A percentile compares a stretch with the other conserved stretches of the same genome.
Evolutionary conservation across 2,113 vertebrate genomes (phyloP).

Genomic region (Origma solitaria): DNA sequence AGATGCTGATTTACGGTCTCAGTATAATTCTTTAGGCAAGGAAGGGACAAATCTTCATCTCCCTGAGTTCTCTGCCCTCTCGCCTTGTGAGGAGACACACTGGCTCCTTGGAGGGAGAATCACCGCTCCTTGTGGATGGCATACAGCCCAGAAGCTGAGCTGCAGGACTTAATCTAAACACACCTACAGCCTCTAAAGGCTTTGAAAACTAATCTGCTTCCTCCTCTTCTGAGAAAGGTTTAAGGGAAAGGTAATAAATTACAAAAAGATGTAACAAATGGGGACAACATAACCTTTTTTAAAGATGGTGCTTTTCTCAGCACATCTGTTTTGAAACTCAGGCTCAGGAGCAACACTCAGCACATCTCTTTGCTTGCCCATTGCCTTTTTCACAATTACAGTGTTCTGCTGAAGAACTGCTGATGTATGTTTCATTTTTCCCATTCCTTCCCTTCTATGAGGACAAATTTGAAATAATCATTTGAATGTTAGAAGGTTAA

Average conservation of each 20-base stretch:
- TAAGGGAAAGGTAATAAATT: background rate
- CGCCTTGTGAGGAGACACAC: background rate
- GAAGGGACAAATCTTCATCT: background rate
- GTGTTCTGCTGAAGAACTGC: background rate
- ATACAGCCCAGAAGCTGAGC: background rate
- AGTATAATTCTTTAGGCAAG: background rate
- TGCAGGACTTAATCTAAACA: background rate
- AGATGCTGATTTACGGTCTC: rapidly evolving
- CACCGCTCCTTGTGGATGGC: background rate
- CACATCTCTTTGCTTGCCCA: background rate
- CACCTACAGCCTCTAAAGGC: background rate
- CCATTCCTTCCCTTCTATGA: background rate
- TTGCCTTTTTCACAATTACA: background rate
- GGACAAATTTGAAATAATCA: background rate
- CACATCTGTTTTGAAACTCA: background rate
- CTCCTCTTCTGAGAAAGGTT: background rate
- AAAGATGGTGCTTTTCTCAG: background rate
- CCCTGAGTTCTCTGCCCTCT: background rate
- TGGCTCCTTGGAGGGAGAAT: background rate
- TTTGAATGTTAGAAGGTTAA: background rate
- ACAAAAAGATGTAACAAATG: background rate
- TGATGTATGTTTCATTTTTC: background rate
- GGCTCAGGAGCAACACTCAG: background rate
- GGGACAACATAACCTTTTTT: background rate
- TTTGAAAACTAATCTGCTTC: background rate